Evolutionary conservation across 2,797 vertebrate species (phyloP).

Genomic region (Apogon hyalosoma): DNA sequence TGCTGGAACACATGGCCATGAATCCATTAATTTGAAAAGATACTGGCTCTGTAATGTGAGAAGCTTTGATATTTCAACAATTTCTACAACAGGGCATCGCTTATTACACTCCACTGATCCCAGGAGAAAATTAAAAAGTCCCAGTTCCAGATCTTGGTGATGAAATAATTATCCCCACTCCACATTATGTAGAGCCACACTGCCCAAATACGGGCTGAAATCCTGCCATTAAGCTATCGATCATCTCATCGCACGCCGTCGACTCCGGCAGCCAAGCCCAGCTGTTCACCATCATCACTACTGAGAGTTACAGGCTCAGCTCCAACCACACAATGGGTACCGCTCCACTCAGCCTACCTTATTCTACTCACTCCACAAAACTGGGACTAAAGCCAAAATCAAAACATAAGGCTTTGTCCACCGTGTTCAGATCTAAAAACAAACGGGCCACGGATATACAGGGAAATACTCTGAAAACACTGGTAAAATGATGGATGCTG

Average conservation of each 20-base stretch:
- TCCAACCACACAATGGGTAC: conserved; percentile 50
- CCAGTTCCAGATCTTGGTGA: conserved; percentile 17
- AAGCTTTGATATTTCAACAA: neutral
- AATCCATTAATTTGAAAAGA: conserved; percentile 20
- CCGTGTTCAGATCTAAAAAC: conserved; percentile 5
- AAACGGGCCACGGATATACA: neutral
- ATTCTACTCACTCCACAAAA: conserved; percentile 33
- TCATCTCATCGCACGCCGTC: conserved; percentile 39
- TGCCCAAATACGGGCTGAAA: conserved; percentile 46
- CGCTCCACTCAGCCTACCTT: conserved; percentile 32
- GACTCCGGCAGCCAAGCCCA: conserved; percentile 42
- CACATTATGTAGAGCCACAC: conserved; percentile 24
- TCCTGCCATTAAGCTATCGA: conserved; percentile 55
- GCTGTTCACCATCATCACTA: conserved; percentile 68
- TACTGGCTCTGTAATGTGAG: neutral
- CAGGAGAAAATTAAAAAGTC: conserved; percentile 16
- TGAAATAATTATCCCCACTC: conserved; percentile 49
- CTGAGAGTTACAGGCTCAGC: conserved; percentile 54
- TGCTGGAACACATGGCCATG: neutral
- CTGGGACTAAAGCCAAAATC: conserved; percentile 32
- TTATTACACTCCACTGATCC: conserved; percentile 2
- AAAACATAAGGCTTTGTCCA: conserved; percentile 5
- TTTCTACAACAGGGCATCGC: conserved; percentile 3
- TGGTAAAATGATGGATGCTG: conserved; percentile 4
- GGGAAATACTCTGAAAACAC: neutral